phyloP scores from a whole-genome alignment of 2,797 vertebrate species.

The Cetoscarus ocellatus region DNA sequence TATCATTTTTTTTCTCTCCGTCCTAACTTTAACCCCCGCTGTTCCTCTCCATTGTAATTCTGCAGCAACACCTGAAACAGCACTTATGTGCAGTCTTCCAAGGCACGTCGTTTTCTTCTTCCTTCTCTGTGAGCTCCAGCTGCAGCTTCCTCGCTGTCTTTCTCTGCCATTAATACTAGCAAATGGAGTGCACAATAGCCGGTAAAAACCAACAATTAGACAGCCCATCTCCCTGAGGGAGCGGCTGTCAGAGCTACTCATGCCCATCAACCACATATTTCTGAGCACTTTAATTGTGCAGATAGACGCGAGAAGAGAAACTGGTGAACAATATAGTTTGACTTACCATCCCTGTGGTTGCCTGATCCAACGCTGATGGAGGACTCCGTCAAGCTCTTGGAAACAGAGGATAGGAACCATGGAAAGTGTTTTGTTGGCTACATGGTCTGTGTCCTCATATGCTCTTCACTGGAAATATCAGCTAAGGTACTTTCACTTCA shows the following conservation, averaged over 20 bases:
- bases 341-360: slow-evolving; percentile 7
- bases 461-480: not conserved
- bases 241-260: slow-evolving; percentile 55
- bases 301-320: slow-evolving; percentile 9
- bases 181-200: slow-evolving; percentile 71
- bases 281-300: slow-evolving; percentile 32
- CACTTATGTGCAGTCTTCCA: slow-evolving; percentile 66
- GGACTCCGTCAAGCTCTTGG: slow-evolving; percentile 11
- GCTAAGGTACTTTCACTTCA: too few species aligned
- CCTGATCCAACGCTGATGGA: not conserved
- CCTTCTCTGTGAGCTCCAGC: slow-evolving; percentile 48
- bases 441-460: slow-evolving; percentile 12
- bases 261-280: slow-evolving; percentile 52
- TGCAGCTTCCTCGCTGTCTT: slow-evolving; percentile 36
- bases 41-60: slow-evolving; percentile 53
- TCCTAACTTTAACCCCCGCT: slow-evolving; percentile 33
- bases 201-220: slow-evolving; percentile 79
- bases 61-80: slow-evolving; percentile 53
- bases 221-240: slow-evolving; percentile 60
- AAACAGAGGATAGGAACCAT: not conserved
- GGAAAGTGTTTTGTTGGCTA: slow-evolving; percentile 2
- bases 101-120: slow-evolving; percentile 38
- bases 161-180: slow-evolving; percentile 64
- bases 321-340: slow-evolving; percentile 17
- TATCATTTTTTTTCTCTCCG: slow-evolving; percentile 30